phyloP scores from a whole-genome alignment of 2,888 invertebrate species.

The Arenicola marina region DNA sequence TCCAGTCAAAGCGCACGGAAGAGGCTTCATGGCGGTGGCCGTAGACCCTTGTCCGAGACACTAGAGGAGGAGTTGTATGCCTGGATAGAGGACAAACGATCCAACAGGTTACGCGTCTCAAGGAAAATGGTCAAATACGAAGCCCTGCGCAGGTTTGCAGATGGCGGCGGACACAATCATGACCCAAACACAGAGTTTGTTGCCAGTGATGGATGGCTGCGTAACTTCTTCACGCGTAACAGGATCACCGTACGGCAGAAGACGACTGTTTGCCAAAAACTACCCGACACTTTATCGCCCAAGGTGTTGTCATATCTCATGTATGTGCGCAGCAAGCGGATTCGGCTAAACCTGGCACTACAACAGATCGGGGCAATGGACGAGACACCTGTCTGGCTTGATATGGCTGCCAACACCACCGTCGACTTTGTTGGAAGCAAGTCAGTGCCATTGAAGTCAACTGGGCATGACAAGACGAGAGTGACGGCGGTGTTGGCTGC shows the following conservation, averaged over 20 bases:
- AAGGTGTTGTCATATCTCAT: slow-evolving; percentile 4
- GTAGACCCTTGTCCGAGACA: background rate
- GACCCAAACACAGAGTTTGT: no score
- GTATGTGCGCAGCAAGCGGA: background rate
- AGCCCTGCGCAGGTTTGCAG: background rate
- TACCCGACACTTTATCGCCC: background rate
- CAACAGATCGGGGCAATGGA: slow-evolving; percentile 11
- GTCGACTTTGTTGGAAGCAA: slow-evolving; percentile 27
- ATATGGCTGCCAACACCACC: slow-evolving; percentile 15
- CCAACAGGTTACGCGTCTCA: background rate
- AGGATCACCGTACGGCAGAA: slow-evolving; percentile 8
- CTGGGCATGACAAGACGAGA: slow-evolving; percentile 36
- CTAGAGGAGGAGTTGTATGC: background rate
- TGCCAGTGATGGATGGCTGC: slow-evolving; percentile 15
- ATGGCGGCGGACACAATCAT: no score
- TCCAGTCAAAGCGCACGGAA: background rate
- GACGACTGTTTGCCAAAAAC: slow-evolving; percentile 9
- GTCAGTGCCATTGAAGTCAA: slow-evolving; percentile 30
- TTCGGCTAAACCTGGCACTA: background rate
- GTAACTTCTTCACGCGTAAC: slow-evolving; percentile 8
- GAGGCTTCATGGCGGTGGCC: slow-evolving; percentile 1
- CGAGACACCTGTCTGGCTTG: slow-evolving; percentile 21
- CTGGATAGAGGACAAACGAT: background rate
- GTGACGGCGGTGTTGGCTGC: slow-evolving; percentile 35
- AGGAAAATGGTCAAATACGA: background rate